These are phyloP conservation scores for Spheniscus mendiculus DNA, from an alignment of 2,113 vertebrate genomes.

Conservation along the genomic window DNA sequence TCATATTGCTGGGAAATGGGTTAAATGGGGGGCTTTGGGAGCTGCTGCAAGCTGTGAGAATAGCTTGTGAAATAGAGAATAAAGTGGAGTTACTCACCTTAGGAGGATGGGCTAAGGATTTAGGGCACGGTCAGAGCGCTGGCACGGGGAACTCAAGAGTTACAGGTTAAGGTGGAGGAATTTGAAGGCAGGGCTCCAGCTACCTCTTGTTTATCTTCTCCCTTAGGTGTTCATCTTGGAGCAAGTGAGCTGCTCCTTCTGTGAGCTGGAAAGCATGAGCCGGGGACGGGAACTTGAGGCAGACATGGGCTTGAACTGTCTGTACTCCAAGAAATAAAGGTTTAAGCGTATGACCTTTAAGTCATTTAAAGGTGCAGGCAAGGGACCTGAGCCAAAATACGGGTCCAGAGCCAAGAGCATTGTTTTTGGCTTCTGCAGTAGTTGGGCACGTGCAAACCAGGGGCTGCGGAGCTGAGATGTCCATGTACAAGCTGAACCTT, in stretches of 20 bases:
- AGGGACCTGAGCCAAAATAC: fast-evolving
- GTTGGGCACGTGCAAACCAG: background rate
- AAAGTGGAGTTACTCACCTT: background rate
- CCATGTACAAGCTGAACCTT: background rate
- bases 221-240: background rate
- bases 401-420: background rate
- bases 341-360: background rate
- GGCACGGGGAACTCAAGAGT: background rate
- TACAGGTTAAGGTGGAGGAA: background rate
- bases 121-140: background rate
- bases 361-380: background rate
- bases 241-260: background rate
- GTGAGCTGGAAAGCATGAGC: background rate
- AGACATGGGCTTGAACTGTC: background rate
- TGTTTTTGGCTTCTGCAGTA: background rate
- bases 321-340: background rate
- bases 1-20: background rate
- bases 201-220: background rate
- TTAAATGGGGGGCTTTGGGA: background rate
- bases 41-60: background rate
- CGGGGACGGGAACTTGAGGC: background rate
- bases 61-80: background rate
- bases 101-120: background rate
- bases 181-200: background rate
- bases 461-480: background rate